Evolutionary conservation across 2,113 vertebrate species (phyloP), one percentile per base, ranked within the genome.

Genomic region (Macroglossus sobrinus): DNA sequence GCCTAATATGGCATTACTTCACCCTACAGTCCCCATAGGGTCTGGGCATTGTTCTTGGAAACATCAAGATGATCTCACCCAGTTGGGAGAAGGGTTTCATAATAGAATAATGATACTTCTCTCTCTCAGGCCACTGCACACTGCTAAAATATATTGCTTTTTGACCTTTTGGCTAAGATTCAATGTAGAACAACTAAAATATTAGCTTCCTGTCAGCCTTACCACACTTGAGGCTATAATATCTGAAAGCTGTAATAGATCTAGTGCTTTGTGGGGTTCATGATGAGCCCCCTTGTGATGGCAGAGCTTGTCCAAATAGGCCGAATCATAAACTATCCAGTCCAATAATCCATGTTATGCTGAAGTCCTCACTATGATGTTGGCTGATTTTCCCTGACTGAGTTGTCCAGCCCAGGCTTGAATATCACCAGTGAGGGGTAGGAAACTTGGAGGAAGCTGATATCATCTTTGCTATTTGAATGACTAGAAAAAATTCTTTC

Each of bases 101-200:
- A 84, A 91, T 97, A 96, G 92, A 97, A 91, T 91, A 92, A 71
- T 85, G 85, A 90, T 28, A 50, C 59, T 84, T 95, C 90, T 96
- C 84, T 91, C 87, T 88, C 82, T 96, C 50, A 88, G 90, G 53
- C 74, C 90, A 66, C 55, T 97, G 80, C 40, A 78, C 74, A 82
- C 81, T 92, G 84, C 69, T 93, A 74, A 96, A 95, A 93, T 96
- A 94, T 74, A 96, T 88, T 91, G 40, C 91, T 94, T 96, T 57
- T 94, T 97, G 97, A 97, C 95, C 91, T 93, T 93, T 96, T 97
- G 91, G 95, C 96, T 85, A 68, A 94, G 78, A 88, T 95, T 64
- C 91, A 72, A 89, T 82, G 74, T 84, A 97, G 93, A 96, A 95
- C 75, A 97, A 96, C 91, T 96, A 63, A 97, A 96, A 94, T 96